Conservation (phyloP, 2,113 vertebrate species). For the Lepus timidus region DNA sequence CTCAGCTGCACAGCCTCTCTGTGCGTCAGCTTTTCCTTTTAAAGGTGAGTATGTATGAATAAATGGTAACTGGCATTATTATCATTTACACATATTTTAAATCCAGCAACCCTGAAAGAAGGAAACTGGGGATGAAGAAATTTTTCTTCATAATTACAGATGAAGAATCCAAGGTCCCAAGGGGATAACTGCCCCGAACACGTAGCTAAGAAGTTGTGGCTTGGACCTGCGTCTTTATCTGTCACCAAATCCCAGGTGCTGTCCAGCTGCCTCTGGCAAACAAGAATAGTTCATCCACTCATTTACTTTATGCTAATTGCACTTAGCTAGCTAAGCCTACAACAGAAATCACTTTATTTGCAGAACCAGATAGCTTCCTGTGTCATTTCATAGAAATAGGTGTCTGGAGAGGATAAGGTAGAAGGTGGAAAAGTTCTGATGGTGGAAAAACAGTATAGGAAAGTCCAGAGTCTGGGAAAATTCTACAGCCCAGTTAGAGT, state of each 20-base stretch:
- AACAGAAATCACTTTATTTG: constrained; percentile 26
- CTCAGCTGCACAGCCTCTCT: not conserved
- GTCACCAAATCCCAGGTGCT: not conserved
- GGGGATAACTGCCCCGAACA: not conserved
- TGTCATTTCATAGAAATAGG: constrained; percentile 46
- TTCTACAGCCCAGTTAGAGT: not conserved
- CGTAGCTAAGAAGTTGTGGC: not conserved
- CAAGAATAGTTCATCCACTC: not conserved
- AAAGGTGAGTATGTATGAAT: not conserved
- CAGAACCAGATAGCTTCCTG: constrained; percentile 51
- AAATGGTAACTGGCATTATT: not conserved
- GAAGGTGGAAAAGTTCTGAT: constrained; percentile 13
- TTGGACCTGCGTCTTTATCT: not conserved
- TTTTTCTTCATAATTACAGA: constrained; percentile 20
- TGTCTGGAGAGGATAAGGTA: not conserved
- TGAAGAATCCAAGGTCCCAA: not conserved
- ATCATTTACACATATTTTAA: constrained; percentile 15
- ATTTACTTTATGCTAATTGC: not conserved
- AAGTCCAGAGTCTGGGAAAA: not conserved
- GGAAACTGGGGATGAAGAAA: constrained; percentile 9
- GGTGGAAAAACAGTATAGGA: not conserved
- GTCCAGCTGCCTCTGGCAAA: not conserved
- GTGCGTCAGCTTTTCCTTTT: not conserved
- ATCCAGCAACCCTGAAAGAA: not conserved
- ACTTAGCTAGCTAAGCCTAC: not conserved